Base-by-base conservation (phyloP, 2,888 invertebrate species). In the Strigamia transsilvanica region DNA sequence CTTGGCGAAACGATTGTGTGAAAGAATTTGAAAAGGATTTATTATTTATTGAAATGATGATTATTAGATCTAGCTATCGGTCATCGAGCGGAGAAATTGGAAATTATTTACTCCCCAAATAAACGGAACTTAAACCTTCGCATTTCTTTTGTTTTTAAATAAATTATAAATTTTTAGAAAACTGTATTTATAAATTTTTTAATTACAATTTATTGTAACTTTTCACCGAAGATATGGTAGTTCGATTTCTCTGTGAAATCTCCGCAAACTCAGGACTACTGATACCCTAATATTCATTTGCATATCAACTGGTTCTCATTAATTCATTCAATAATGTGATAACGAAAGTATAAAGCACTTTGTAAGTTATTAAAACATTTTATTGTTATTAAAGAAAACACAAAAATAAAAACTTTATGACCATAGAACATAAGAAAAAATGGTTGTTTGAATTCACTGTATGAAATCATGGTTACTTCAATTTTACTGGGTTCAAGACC, bases 321-420 rank as follows among this genome's bases (percentile, higher is more conserved):
- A 10, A 18, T 34, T 78, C 38, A 34, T 15, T 23, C 27, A 6
- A 21, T 34, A 34, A 77, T 23, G 27, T 77, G 78, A 78, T 38
- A 78, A 18, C 6, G 5, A 27, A 78, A 78, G 0, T 18, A 12
- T 78, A 41, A 78, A 78, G 41, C 78, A 41, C 78, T 34, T 78
- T 41, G 32, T 78, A 34, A 78, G 78, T 78, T 34, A 38, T 78
- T 78, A 41, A 32, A 38, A 78, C 78, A 38, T 78, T 78, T 34
- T 32, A 23, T 61, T 61, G 61, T 61, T 61, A 61, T 61, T 61
- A 18, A 56, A 61, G 21, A 61, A 61, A 61, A 61, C 32, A 78
- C 27, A 15, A 27, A 41, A 78, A 41, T 78, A 41, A 38, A 78
- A 34, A 78, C 32, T 73, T 73, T 23, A 73, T 27, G 27, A 73